These are phyloP conservation scores for Drosophila suboccidentalis DNA, from an alignment of 2,888 invertebrate species.

Conservation along the genomic window DNA sequence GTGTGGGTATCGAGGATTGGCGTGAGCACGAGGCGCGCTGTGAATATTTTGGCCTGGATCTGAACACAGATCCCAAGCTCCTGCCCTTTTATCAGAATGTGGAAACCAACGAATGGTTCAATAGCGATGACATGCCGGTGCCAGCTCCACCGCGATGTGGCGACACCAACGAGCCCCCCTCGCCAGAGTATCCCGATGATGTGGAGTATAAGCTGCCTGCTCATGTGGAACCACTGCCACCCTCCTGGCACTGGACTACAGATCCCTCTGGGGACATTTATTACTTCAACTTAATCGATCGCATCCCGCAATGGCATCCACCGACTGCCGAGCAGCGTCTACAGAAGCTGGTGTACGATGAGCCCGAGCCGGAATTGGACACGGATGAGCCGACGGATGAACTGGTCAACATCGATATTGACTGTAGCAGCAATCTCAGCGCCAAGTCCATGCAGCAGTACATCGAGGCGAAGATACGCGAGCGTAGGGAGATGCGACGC, in stretches of 20 bases:
- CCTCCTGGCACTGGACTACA: constrained; percentile 94
- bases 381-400: constrained; percentile 31
- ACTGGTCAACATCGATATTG: constrained; percentile 43
- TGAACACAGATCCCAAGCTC: constrained; percentile 76
- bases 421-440: constrained; percentile 65
- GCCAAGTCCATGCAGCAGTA: constrained; percentile 73
- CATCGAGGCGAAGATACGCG: constrained; percentile 86
- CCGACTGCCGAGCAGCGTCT: constrained; percentile 86
- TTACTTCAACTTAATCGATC: constrained; percentile 94
- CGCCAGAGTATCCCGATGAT: constrained; percentile 48
- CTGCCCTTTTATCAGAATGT: constrained; percentile 84
- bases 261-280: constrained; percentile 94
- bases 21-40: constrained; percentile 84
- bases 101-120: constrained; percentile 84
- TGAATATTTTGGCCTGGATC: constrained; percentile 84
- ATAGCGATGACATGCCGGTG: constrained; percentile 78
- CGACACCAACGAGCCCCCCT: constrained; percentile 60
- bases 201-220: constrained; percentile 85
- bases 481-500: constrained; percentile 87
- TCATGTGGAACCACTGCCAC: constrained; percentile 89
- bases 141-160: constrained; percentile 83
- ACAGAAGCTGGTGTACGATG: constrained; percentile 69
- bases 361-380: constrained; percentile 38
- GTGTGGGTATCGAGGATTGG: constrained; percentile 82
- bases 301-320: constrained; percentile 93